Evolutionary conservation across 1,140 invertebrate species (phyloP).

Genomic region (Chironomus tepperi): DNA sequence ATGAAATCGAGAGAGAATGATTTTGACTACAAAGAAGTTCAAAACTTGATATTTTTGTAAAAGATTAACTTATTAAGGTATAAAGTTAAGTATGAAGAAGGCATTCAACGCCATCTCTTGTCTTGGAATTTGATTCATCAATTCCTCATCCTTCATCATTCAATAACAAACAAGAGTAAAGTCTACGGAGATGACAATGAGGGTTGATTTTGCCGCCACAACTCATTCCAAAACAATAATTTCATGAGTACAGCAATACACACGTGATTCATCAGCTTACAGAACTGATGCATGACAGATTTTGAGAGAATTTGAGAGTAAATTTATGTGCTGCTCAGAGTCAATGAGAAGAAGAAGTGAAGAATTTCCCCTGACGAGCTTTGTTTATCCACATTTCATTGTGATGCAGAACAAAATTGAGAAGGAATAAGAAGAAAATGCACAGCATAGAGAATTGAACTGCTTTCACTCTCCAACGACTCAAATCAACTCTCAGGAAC

Average conservation of each 20-base stretch:
- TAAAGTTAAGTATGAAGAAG: too few species aligned
- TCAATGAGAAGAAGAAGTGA: not conserved
- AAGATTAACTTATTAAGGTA: not conserved
- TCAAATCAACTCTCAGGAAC: not conserved
- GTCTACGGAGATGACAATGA: not conserved
- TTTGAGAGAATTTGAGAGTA: not conserved
- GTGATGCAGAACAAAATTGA: not conserved
- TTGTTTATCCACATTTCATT: too few species aligned
- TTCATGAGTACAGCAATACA: not conserved
- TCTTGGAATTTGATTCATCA: too few species aligned
- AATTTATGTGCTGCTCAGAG: not conserved
- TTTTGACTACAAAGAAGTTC: not conserved
- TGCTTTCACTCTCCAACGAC: too few species aligned
- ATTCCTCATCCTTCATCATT: not conserved
- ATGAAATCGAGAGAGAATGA: not conserved
- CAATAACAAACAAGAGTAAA: not conserved
- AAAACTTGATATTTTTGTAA: not conserved
- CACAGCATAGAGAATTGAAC: not conserved
- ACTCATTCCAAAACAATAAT: not conserved
- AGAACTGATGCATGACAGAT: conserved; percentile 12
- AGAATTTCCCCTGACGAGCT: too few species aligned
- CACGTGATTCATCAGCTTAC: not conserved
- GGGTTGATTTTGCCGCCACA: too few species aligned
- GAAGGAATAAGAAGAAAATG: not conserved
- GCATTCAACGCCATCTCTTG: not conserved